These are phyloP conservation scores for Thymallus thymallus DNA, from an alignment of 2,113 vertebrate species.

Conservation along the genomic window DNA sequence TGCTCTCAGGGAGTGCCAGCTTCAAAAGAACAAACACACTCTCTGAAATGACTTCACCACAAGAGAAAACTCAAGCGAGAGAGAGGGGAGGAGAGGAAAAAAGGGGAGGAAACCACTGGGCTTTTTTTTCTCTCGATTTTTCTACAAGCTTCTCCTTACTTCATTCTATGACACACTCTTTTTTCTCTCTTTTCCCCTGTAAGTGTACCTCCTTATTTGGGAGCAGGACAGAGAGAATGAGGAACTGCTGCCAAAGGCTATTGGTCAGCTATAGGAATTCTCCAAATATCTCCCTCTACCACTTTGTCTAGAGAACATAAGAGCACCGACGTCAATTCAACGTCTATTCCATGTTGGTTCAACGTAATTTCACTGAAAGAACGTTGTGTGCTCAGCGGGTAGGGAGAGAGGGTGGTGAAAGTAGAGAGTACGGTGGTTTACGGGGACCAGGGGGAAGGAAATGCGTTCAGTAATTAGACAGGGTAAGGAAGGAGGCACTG, in stretches of 20 bases:
- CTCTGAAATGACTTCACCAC: slow-evolving; percentile 57
- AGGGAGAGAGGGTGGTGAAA: neutral
- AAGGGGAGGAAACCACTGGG: slow-evolving; percentile 23
- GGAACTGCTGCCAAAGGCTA: slow-evolving; percentile 54
- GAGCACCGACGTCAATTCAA: no score
- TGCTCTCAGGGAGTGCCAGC: slow-evolving; percentile 33
- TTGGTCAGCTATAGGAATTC: slow-evolving; percentile 69
- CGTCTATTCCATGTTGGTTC: no score
- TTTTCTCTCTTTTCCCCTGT: slow-evolving; percentile 42
- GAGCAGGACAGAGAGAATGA: slow-evolving; percentile 57
- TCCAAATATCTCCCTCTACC: slow-evolving; percentile 63
- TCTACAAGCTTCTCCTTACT: slow-evolving; percentile 48
- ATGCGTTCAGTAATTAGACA: slow-evolving; percentile 5
- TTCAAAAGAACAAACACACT: slow-evolving; percentile 38
- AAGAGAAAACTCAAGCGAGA: slow-evolving; percentile 26
- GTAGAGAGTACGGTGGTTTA: neutral
- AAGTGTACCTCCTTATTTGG: slow-evolving; percentile 69
- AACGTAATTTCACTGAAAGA: no score
- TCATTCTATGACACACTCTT: slow-evolving; percentile 52
- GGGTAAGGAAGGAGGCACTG: slow-evolving; percentile 27
- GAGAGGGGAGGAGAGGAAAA: slow-evolving; percentile 26
- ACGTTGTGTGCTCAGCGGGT: neutral
- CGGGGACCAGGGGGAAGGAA: neutral
- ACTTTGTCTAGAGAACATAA: slow-evolving; percentile 26
- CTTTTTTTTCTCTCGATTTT: slow-evolving; percentile 4